A percentile compares a stretch with the other conserved stretches of the same genome.
phyloP scores from a whole-genome alignment of 2,888 invertebrate species.

The Dinocampus coccinellae region DNA sequence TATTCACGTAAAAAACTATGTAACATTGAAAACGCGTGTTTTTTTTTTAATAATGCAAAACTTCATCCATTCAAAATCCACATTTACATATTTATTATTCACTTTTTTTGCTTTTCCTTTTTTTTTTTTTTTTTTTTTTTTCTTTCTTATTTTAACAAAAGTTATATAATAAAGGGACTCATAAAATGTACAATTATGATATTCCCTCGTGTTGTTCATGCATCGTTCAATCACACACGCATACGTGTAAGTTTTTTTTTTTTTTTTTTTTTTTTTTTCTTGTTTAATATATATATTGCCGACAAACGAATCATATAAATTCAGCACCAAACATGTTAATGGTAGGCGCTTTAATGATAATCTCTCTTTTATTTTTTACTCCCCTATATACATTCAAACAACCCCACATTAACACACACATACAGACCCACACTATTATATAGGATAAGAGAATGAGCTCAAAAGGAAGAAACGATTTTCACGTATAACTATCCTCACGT shows the following conservation, averaged over 20 bases:
- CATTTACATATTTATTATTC: background rate
- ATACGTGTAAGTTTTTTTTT: no score
- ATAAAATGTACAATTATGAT: background rate
- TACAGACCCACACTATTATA: no score
- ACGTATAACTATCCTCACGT: constrained; percentile 7
- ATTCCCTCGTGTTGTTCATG: background rate
- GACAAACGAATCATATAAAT: constrained; percentile 16
- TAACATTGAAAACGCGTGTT: background rate
- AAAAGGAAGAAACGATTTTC: constrained; percentile 3
- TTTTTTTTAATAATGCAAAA: background rate
- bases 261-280: no score
- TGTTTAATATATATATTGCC: background rate
- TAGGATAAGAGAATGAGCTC: background rate
- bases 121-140: no score
- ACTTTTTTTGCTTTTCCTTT: no score
- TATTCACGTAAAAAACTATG: background rate
- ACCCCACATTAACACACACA: no score
- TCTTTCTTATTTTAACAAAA: background rate
- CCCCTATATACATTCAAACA: constrained; percentile 7
- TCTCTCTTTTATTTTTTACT: background rate
- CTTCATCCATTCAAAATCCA: background rate
- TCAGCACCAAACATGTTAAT: constrained; percentile 15
- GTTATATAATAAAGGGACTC: background rate
- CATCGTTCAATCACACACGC: background rate
- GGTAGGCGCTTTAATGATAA: constrained; percentile 17